A percentile compares a stretch with the other conserved stretches of the same genome.
phyloP scores from a whole-genome alignment of 2,888 invertebrate species.

The Cephus rjabovi region DNA sequence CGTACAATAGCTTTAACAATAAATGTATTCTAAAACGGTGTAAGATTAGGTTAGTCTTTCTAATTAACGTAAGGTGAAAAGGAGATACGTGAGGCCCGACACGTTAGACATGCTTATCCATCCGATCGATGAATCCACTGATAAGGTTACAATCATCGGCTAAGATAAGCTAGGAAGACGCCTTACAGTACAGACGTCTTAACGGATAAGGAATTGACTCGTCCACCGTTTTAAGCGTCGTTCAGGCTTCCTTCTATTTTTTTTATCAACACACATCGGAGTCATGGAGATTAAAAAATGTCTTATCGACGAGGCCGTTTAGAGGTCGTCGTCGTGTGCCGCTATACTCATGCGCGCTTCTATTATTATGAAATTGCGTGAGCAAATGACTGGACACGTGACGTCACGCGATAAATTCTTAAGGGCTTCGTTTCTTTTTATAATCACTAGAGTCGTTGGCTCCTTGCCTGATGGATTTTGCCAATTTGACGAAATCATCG shows the following conservation, averaged over 20 bases:
- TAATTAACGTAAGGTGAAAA: background rate
- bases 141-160: background rate
- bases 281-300: background rate
- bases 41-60: background rate
- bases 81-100: background rate
- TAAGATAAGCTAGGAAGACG: background rate
- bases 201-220: background rate
- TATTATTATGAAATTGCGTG: constrained; percentile 47
- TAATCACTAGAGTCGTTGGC: background rate
- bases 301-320: constrained; percentile 54
- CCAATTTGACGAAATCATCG: background rate
- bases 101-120: background rate
- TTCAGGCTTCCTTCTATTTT: background rate
- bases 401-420: background rate
- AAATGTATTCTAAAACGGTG: background rate
- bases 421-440: constrained; percentile 2
- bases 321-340: constrained; percentile 46
- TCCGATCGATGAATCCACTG: background rate
- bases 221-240: background rate
- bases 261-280: background rate
- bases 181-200: too few species aligned
- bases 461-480: background rate
- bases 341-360: constrained; percentile 24
- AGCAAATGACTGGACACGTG: background rate
- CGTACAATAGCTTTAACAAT: background rate